Base-by-base conservation (phyloP, 30 jellyfish, hydroid and myxozoan genomes). In the Phacellophora camtschatica region DNA sequence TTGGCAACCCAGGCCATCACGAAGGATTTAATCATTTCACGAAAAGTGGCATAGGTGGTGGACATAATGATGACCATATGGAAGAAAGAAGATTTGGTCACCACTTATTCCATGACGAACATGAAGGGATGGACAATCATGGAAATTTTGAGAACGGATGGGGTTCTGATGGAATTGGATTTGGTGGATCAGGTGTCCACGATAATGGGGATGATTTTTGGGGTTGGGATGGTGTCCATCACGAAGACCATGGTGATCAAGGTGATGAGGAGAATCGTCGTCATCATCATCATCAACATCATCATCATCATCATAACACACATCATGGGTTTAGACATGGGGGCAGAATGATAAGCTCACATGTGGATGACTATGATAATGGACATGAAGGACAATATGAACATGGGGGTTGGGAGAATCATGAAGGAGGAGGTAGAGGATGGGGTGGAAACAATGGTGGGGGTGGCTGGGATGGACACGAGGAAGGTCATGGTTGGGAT, bases 141-240 rank as follows among this genome's bases (percentile, higher is more conserved):
- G 91, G 91, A 12, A 64, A 80, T 43, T 80, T 64, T 36, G 91
- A 80, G 55, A 80, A 80, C 33, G 91, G 91, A 29, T 80, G 91
- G 91, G 91, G 91, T 25, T 31, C 71, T 19, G 91, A 80, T 66
- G 91, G 91, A 9, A 48, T 80, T 20, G 91, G 84, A 1, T 64
- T 80, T 18, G 91, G 84, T 9, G 77, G 50, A 5, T 19, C 46
- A 22, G 84, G 22, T 5, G 64, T 33, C 19, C 61, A 35, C 2
- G 30, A 41, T 31, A 68, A 80, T 65, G 77, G 84, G 19, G 84
- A 51, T 66, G 77, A 39, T 34, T 69, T 64, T 53, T 73, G 86
- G 86, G 86, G 45, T 5, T 63, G 80, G 71, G n/a, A n/a, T n/a
- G 80, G 51, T 13, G 58, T 62, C 10, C 82, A 71, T 20, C 77